phyloP scores from a whole-genome alignment of 2,888 invertebrate species.

The Pammene aurita region DNA sequence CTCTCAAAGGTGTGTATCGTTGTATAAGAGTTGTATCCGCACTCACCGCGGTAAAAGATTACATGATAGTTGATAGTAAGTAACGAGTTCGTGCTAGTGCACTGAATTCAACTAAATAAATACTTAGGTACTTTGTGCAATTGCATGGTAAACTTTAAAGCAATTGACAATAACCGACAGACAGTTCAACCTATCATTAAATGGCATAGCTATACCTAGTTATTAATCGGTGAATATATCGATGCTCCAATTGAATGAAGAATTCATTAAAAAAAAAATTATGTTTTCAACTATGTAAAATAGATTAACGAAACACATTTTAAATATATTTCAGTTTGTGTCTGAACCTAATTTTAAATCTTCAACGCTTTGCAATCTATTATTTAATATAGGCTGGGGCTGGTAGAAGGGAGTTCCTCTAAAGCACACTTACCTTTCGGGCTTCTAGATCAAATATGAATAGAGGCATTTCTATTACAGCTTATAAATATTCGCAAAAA shows the following conservation, averaged over 20 bases:
- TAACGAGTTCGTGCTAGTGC: background rate
- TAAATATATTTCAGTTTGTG: too few relatives aligned
- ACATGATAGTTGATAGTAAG: background rate
- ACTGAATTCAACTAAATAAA: background rate
- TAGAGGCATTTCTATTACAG: slow-evolving; percentile 36
- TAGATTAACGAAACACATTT: too few relatives aligned
- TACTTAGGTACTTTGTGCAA: background rate
- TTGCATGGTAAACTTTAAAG: background rate
- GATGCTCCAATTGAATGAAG: too few relatives aligned
- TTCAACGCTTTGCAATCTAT: background rate
- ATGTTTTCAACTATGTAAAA: too few relatives aligned
- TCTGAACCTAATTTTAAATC: too few relatives aligned
- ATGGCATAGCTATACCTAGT: too few relatives aligned
- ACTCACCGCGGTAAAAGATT: slow-evolving; percentile 27
- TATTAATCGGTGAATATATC: too few relatives aligned
- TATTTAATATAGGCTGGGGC: background rate
- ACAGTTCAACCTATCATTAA: too few relatives aligned
- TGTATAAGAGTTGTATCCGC: slow-evolving; percentile 34
- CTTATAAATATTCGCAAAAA: slow-evolving; percentile 33
- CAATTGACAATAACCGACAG: too few relatives aligned
- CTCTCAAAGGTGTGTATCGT: slow-evolving; percentile 39
- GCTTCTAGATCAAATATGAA: slow-evolving; percentile 22
- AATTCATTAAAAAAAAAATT: too few relatives aligned
- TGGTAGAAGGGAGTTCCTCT: background rate
- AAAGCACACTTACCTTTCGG: background rate